phyloP scores from a whole-genome alignment of 2,113 vertebrate genomes.

The Petrocephalus zakoni region DNA sequence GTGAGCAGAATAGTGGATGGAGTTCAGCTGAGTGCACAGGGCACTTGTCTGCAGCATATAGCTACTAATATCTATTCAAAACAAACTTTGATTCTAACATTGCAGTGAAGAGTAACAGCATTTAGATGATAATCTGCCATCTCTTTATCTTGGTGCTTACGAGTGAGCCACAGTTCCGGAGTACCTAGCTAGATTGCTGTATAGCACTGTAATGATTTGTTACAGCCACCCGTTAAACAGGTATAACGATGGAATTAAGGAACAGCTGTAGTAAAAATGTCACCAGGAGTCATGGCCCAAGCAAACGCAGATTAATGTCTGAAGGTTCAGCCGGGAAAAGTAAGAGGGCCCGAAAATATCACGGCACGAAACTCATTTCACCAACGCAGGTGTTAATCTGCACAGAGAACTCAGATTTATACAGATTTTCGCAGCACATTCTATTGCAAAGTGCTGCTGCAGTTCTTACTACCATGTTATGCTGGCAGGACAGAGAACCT shows the following conservation, averaged over 20 bases:
- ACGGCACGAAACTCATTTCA: neutral
- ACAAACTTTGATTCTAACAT: neutral
- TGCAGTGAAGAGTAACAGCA: neutral
- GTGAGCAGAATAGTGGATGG: neutral
- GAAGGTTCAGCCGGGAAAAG: neutral
- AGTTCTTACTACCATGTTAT: neutral
- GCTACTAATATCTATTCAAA: neutral
- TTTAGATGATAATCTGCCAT: neutral
- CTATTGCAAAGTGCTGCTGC: neutral
- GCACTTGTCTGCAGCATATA: neutral
- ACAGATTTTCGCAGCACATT: conserved; percentile 21
- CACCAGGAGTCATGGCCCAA: neutral
- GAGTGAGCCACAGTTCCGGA: conserved; percentile 29
- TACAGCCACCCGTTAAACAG: neutral
- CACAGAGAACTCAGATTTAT: conserved; percentile 34
- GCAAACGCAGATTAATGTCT: neutral
- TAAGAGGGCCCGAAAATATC: neutral
- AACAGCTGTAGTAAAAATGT: neutral
- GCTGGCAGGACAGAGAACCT: neutral
- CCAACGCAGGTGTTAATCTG: neutral
- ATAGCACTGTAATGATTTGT: neutral
- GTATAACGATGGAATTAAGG: neutral
- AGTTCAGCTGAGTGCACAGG: neutral
- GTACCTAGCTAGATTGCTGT: neutral
- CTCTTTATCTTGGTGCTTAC: conserved; percentile 36